These are phyloP conservation scores for Lasioglossum villosulum DNA, from an alignment of 2,888 invertebrate species.

Conservation along the genomic window DNA sequence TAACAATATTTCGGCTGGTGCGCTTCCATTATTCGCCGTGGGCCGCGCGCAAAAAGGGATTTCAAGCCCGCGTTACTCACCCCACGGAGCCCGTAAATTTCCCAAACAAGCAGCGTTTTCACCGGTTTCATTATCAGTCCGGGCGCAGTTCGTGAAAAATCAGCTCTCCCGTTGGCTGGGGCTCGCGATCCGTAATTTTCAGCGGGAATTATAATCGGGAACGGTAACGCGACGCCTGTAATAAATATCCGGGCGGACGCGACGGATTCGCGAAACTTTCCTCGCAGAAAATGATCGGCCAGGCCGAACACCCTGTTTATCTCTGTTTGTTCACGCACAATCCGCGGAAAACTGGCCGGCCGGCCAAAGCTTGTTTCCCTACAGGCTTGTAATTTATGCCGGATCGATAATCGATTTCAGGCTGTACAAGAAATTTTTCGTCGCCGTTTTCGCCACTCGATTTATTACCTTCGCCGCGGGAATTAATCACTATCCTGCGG, in stretches of 20 bases:
- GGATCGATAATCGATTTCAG: slow-evolving; percentile 49
- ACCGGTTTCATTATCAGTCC: slow-evolving; percentile 18
- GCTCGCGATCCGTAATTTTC: slow-evolving; percentile 25
- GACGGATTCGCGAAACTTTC: slow-evolving; percentile 18
- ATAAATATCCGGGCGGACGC: slow-evolving; percentile 41
- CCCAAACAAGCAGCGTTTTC: not conserved
- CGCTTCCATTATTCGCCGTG: slow-evolving; percentile 8
- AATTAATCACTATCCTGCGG: slow-evolving; percentile 7
- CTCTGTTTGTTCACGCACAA: slow-evolving; percentile 60
- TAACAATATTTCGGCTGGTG: not conserved
- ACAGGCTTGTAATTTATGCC: slow-evolving; percentile 52
- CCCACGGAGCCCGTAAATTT: not conserved
- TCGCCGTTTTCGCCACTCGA: not conserved
- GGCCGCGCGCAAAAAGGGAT: not conserved
- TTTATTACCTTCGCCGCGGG: slow-evolving; percentile 9
- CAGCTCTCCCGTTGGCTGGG: not conserved
- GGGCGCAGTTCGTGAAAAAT: slow-evolving; percentile 21
- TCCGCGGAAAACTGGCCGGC: slow-evolving; percentile 38
- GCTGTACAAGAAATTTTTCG: slow-evolving; percentile 50
- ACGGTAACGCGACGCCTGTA: not conserved
- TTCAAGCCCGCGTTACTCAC: not conserved
- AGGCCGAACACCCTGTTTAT: slow-evolving; percentile 43
- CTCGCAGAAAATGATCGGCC: slow-evolving; percentile 48
- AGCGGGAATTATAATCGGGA: slow-evolving; percentile 35
- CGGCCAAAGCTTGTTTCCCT: slow-evolving; percentile 39